Conservation (phyloP, 2,888 invertebrate species). For the Agriopis marginaria region DNA sequence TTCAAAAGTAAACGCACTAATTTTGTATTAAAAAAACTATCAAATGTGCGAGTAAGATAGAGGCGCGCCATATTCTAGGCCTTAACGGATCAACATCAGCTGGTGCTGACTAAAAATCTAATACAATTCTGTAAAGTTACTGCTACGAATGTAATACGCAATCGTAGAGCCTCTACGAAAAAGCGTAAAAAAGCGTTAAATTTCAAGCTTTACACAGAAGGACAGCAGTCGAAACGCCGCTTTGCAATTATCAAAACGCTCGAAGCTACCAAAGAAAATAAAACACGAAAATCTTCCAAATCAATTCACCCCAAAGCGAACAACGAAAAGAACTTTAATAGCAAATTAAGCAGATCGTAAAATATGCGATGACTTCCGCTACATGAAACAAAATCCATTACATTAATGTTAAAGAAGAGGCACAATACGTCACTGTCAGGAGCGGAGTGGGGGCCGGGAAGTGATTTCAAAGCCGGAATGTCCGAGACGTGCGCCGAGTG, state of each 20-base stretch:
- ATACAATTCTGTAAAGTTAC: background rate
- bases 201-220: background rate
- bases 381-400: slow-evolving; percentile 83
- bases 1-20: no score
- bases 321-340: slow-evolving; percentile 57
- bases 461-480: slow-evolving; percentile 83
- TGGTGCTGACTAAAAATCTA: background rate
- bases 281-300: slow-evolving; percentile 12
- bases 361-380: slow-evolving; percentile 76
- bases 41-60: no score
- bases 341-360: slow-evolving; percentile 65
- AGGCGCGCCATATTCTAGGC: no score
- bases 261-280: slow-evolving; percentile 13
- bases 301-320: slow-evolving; percentile 22
- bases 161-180: slow-evolving; percentile 20
- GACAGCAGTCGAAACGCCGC: background rate
- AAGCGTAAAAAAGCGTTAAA: slow-evolving; percentile 15
- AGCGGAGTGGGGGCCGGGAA: slow-evolving; percentile 73
- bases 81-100: no score
- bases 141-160: background rate
- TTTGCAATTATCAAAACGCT: slow-evolving; percentile 9
- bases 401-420: slow-evolving; percentile 82
- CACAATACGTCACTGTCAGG: slow-evolving; percentile 83
- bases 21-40: no score
- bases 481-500: slow-evolving; percentile 78